Conservation (phyloP, 2,797 vertebrate species). For the Brachyalestes nurse region DNA sequence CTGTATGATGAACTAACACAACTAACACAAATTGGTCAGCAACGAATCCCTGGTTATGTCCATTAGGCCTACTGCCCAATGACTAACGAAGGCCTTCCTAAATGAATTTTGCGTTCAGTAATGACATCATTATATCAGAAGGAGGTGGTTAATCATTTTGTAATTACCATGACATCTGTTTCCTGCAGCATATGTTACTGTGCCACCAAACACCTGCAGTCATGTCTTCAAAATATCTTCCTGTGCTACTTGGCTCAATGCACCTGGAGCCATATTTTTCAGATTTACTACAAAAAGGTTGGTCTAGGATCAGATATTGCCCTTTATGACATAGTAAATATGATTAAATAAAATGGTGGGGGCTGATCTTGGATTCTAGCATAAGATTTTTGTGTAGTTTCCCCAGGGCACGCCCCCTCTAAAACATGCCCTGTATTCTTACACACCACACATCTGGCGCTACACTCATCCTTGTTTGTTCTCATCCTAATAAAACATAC, state of each 20-base stretch:
- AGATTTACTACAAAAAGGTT: too few species aligned
- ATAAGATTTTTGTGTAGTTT: too few species aligned
- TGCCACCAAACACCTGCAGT: background rate
- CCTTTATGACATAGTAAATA: background rate
- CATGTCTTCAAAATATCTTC: background rate
- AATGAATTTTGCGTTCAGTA: slow-evolving; percentile 29
- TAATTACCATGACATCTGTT: slow-evolving; percentile 63
- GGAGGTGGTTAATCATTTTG: slow-evolving; percentile 70
- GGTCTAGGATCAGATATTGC: background rate
- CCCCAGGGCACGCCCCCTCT: too few species aligned
- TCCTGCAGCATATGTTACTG: slow-evolving; percentile 20
- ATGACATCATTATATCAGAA: slow-evolving; percentile 68
- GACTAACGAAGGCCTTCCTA: slow-evolving; percentile 24
- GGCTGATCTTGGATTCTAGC: background rate
- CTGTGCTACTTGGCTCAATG: too few species aligned
- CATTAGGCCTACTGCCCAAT: background rate
- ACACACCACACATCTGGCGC: too few species aligned
- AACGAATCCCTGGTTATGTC: background rate
- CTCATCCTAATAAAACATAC: too few species aligned
- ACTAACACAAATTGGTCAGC: slow-evolving; percentile 6
- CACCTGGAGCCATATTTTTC: background rate
- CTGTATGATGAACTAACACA: background rate
- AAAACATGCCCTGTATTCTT: too few species aligned
- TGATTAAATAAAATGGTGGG: background rate
- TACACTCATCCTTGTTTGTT: too few species aligned